Base-by-base conservation (phyloP, 2,888 invertebrate genomes). In the Ypsolopha scabrella region DNA sequence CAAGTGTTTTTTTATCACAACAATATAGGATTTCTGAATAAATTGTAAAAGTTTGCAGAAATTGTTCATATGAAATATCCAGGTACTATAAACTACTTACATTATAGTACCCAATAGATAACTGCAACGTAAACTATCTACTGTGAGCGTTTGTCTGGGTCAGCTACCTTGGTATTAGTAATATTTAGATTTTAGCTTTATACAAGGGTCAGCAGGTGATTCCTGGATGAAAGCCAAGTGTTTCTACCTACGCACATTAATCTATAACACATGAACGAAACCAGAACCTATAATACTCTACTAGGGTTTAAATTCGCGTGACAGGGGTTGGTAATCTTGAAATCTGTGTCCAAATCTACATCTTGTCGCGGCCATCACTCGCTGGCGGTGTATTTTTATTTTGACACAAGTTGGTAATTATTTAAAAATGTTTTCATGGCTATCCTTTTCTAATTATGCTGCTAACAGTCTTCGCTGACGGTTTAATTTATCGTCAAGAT, bases 171-270 rank as follows among this genome's bases (percentile, higher is more conserved):
- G 49, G 24, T 66, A 67, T 79, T 73, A 79, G 78, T 80, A 77
- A 77, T 80, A 73, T 80, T 75, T 68, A 71, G 72, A 72, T 76
- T 77, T 79, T 79, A 80, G 77, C 76, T 68, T 72, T 71, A 67
- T 71, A 79, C 75, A 76, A 77, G 80, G 79, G 78, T 75, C 79
- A 71, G 73, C 83, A 85, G 83, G 83, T 83, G 77, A 81, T 68
- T 67, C 63, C 70, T 82, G 85, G 83, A 75, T n/a, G 24, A 1
- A 43, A 46, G 77, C 83, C 83, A 85, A 69, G 62, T 62, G 51
- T 48, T 54, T 48, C 61, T 55, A 64, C 82, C 81, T 74, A 80
- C 80, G 80, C 80, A 70, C 62, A 67, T 59, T 8, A 13, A 43
- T 43, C 41, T 43, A 35, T 33, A 50, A 9, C n/a, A 36, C 14